Evolutionary conservation across 2,113 vertebrate genomes (phyloP).

Genomic region (Halichoerus grypus): DNA sequence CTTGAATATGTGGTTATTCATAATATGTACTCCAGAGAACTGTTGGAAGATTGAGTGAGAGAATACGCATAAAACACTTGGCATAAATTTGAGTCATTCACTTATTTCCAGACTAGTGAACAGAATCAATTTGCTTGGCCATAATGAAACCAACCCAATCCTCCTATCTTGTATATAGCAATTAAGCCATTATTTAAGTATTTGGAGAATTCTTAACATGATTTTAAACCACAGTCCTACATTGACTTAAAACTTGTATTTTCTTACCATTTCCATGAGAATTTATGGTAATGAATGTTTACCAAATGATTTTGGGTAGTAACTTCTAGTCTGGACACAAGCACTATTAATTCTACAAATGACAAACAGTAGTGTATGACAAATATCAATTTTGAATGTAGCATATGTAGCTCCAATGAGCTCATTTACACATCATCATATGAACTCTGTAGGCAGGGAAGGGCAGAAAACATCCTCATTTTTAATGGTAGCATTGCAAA

Average conservation of each 20-base stretch:
- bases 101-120: constrained; percentile 37
- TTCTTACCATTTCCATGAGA: background rate
- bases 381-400: constrained; percentile 12
- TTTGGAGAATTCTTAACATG: background rate
- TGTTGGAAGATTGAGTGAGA: background rate
- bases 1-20: constrained; percentile 15
- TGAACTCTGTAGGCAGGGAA: background rate
- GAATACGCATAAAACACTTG: background rate
- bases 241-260: background rate
- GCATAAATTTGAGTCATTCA: constrained; percentile 27
- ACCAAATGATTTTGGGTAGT: background rate
- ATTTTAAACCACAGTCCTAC: background rate
- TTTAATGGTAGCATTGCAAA: constrained; percentile 9
- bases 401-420: background rate
- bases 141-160: constrained; percentile 36
- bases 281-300: background rate
- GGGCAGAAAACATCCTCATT: background rate
- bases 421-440: background rate
- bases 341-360: background rate
- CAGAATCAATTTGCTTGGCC: background rate
- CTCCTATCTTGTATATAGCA: background rate
- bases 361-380: background rate
- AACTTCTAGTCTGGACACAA: background rate
- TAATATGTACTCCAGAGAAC: background rate
- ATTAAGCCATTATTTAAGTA: constrained; percentile 5